These are phyloP conservation scores for Cheilosia variabilis DNA, from an alignment of 2,888 invertebrate species.

Conservation along the genomic window DNA sequence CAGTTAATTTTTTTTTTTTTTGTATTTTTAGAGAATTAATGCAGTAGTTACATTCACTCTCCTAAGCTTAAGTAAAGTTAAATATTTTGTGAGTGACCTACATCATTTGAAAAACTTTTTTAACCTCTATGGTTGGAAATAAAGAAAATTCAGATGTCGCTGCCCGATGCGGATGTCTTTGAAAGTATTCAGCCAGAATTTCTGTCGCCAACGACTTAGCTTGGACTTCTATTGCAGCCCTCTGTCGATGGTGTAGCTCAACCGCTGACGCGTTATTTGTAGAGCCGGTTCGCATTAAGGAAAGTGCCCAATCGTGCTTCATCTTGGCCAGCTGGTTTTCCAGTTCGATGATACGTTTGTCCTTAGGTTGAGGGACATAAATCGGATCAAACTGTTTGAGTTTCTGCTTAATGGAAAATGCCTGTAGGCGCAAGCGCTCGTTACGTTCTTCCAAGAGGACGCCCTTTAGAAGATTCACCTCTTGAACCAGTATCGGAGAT, in stretches of 20 bases:
- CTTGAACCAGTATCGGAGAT: constrained; percentile 85
- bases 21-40: constrained; percentile 41
- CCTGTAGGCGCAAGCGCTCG: constrained; percentile 85
- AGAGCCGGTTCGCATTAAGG: constrained; percentile 80
- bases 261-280: constrained; percentile 63
- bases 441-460: constrained; percentile 86
- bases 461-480: constrained; percentile 85
- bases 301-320: constrained; percentile 84
- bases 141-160: constrained; percentile 81
- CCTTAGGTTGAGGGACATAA: constrained; percentile 84
- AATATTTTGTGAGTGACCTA: constrained; percentile 30
- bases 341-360: constrained; percentile 84
- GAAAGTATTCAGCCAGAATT: constrained; percentile 82
- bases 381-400: constrained; percentile 85
- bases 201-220: constrained; percentile 82
- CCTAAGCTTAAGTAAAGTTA: constrained; percentile 30
- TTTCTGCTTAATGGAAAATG: constrained; percentile 85
- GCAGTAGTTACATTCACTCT: constrained; percentile 19
- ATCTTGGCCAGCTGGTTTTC: constrained; percentile 85
- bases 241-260: constrained; percentile 72
- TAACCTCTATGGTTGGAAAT: constrained; percentile 83
- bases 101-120: constrained; percentile 80
- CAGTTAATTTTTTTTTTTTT: constrained; percentile 13
- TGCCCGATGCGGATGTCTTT: constrained; percentile 83
- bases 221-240: constrained; percentile 79